Conservation (phyloP, 2,113 vertebrate species). For the Neopipo cinnamomea region DNA sequence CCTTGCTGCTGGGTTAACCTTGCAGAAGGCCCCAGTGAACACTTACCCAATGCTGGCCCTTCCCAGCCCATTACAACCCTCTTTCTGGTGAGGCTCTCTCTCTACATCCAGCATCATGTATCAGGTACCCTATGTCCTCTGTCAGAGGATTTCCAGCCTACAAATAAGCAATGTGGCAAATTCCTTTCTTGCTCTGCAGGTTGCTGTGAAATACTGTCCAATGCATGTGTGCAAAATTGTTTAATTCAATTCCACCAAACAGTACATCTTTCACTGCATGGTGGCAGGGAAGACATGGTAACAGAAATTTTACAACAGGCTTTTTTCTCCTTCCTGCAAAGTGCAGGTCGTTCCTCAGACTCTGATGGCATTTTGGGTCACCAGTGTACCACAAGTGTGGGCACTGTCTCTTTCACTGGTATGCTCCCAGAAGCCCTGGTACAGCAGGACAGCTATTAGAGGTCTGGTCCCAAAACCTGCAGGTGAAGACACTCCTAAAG, state of each 20-base stretch:
- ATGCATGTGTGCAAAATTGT: rapidly evolving
- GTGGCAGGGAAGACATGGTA: background rate
- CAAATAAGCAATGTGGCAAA: background rate
- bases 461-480: background rate
- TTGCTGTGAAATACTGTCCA: background rate
- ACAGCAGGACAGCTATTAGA: background rate
- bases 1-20: background rate
- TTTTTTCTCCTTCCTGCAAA: background rate
- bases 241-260: background rate
- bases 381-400: rapidly evolving
- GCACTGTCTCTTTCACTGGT: background rate
- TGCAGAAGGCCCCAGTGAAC: background rate
- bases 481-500: background rate
- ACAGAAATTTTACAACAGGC: background rate
- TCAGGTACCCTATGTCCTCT: background rate
- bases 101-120: background rate
- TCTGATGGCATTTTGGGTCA: rapidly evolving
- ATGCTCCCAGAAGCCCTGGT: background rate
- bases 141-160: background rate
- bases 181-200: background rate
- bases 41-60: background rate
- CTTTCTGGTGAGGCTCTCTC: rapidly evolving
- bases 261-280: background rate
- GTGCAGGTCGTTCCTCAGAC: background rate
- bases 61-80: background rate